Percentiles rank a stretch among this genome's conserved stretches.
phyloP scores from a whole-genome alignment of 2,113 vertebrate species.

The Nyctereutes procyonoides region DNA sequence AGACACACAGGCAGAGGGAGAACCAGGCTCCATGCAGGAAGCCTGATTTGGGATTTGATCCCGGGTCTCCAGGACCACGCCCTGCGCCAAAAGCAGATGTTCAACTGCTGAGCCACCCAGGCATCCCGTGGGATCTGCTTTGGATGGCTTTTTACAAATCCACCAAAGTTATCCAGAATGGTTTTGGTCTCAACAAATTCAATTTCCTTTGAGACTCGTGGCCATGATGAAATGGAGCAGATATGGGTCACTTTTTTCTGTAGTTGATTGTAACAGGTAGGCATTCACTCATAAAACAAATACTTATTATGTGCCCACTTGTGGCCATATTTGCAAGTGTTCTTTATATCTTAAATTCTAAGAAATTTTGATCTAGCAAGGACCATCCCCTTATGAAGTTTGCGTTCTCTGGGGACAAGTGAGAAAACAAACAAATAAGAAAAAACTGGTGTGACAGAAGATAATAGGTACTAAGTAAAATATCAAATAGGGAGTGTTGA shows the following conservation, averaged over 20 bases:
- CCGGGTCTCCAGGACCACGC: too few relatives aligned
- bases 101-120: too few relatives aligned
- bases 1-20: too few relatives aligned
- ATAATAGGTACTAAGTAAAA: background rate
- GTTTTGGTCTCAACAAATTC: background rate
- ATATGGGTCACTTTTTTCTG: background rate
- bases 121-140: background rate
- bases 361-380: background rate
- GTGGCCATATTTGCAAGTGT: background rate
- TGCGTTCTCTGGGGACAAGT: background rate
- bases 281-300: background rate
- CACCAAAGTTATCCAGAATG: background rate
- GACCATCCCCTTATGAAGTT: background rate
- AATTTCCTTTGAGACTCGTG: background rate
- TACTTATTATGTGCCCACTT: background rate
- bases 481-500: background rate
- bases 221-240: background rate
- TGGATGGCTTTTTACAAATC: background rate
- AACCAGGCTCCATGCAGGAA: too few relatives aligned
- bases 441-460: background rate
- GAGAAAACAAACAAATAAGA: background rate
- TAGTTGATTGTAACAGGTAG: background rate
- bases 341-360: background rate
- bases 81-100: too few relatives aligned
- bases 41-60: too few relatives aligned